Percentiles rank a stretch among this genome's conserved stretches.
Conservation (phyloP, 2,888 invertebrate genomes). For the Drosophila prolongata region DNA sequence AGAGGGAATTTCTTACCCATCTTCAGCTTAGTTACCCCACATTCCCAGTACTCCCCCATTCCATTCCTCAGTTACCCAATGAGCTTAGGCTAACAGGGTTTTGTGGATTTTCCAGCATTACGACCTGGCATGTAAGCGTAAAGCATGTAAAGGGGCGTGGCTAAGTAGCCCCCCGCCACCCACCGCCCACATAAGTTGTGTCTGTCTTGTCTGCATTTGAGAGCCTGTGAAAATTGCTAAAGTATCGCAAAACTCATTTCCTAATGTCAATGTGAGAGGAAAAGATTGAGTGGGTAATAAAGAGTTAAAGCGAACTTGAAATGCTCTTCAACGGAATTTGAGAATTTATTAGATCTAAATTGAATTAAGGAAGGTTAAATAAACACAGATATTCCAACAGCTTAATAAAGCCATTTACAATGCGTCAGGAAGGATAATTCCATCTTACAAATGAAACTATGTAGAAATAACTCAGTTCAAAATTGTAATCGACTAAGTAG, state of each 20-base stretch:
- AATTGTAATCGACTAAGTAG: too few relatives aligned
- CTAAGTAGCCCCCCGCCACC: constrained; percentile 21
- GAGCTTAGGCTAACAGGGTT: constrained; percentile 48
- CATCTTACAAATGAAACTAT: too few relatives aligned
- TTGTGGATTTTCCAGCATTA: constrained; percentile 49
- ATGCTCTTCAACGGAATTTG: not conserved
- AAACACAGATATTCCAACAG: too few relatives aligned
- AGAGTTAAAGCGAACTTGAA: not conserved
- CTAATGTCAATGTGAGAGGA: constrained; percentile 45
- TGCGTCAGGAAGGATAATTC: too few relatives aligned
- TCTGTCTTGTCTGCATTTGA: constrained; percentile 40
- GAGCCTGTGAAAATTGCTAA: constrained; percentile 41
- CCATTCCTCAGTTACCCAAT: constrained; percentile 13
- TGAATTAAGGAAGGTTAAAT: too few relatives aligned
- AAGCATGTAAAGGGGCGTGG: constrained; percentile 14
- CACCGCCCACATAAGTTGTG: constrained; percentile 1
- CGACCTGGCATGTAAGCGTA: constrained; percentile 25
- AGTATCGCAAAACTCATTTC: constrained; percentile 59
- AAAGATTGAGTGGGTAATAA: constrained; percentile 23
- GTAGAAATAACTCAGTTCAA: too few relatives aligned
- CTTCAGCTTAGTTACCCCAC: constrained; percentile 3
- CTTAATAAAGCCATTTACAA: too few relatives aligned
- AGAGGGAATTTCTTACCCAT: constrained; percentile 10
- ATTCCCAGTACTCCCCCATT: constrained; percentile 8
- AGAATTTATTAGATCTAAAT: not conserved